Evolutionary conservation across 2,888 invertebrate species (phyloP).

Genomic region (Theodoxus fluviatilis): DNA sequence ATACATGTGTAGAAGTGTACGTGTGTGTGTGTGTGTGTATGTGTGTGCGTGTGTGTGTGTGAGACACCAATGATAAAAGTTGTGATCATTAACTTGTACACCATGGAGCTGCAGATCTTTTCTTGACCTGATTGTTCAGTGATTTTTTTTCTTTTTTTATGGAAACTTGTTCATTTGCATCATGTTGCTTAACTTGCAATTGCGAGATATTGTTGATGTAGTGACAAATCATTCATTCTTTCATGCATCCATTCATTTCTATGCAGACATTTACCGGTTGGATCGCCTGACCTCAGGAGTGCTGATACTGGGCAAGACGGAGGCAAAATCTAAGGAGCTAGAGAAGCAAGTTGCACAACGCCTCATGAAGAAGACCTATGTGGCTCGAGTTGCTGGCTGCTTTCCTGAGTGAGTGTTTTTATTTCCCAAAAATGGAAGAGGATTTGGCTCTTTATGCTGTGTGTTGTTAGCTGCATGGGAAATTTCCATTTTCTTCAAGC

Average conservation of each 20-base stretch:
- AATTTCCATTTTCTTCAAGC: background rate
- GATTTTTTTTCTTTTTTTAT: too few relatives aligned
- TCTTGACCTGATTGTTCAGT: too few relatives aligned
- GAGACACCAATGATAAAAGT: too few relatives aligned
- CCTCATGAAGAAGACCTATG: slow-evolving; percentile 80
- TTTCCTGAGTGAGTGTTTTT: slow-evolving; percentile 61
- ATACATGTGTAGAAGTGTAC: too few relatives aligned
- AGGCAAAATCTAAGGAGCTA: slow-evolving; percentile 92
- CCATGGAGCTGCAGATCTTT: too few relatives aligned
- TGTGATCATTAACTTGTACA: too few relatives aligned
- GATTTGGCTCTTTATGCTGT: background rate
- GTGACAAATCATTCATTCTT: background rate
- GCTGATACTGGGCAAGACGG: slow-evolving; percentile 89
- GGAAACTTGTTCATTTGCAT: too few relatives aligned
- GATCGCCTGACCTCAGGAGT: slow-evolving; percentile 96
- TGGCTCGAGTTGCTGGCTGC: slow-evolving; percentile 60
- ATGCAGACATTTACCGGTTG: slow-evolving; percentile 83
- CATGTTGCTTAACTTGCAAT: background rate
- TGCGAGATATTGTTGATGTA: background rate
- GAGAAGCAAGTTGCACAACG: slow-evolving; percentile 92
- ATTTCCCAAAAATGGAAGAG: too few relatives aligned
- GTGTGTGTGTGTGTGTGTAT: too few relatives aligned
- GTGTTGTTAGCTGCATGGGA: background rate
- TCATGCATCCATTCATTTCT: too few relatives aligned
- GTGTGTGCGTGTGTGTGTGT: too few relatives aligned